These are phyloP conservation scores for Oscheius sp. DNA, from an alignment of 2,888 invertebrate genomes.

Conservation along the genomic window DNA sequence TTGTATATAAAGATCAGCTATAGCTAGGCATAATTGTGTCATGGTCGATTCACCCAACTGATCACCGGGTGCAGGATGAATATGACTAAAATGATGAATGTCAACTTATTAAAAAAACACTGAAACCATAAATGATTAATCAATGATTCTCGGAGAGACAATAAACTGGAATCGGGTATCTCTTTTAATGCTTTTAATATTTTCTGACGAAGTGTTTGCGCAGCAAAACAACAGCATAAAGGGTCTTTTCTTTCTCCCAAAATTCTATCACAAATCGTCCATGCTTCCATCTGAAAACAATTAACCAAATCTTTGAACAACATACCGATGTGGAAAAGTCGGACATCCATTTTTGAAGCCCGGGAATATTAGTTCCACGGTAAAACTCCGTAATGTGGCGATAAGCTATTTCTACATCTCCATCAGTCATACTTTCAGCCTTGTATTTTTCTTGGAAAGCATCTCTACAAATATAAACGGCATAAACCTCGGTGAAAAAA, in stretches of 20 bases:
- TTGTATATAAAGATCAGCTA: conserved; percentile 92
- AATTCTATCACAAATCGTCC: conserved; percentile 95
- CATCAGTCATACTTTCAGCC: conserved; percentile 14
- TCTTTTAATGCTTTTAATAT: conserved; percentile 55
- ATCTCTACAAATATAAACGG: not conserved
- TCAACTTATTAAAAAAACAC: not conserved
- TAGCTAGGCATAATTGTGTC: conserved; percentile 87
- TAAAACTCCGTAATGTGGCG: conserved; percentile 28
- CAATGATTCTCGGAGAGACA: conserved; percentile 89
- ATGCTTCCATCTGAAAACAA: conserved; percentile 86
- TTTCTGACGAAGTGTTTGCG: conserved; percentile 88
- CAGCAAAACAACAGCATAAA: conserved; percentile 85
- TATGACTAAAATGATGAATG: conserved; percentile 75
- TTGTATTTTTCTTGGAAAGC: not conserved
- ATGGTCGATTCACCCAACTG: conserved; percentile 80
- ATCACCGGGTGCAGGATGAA: conserved; percentile 48
- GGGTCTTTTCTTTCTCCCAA: conserved; percentile 83
- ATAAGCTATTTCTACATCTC: conserved; percentile 21
- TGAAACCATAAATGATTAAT: conserved; percentile 82
- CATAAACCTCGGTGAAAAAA: not conserved
- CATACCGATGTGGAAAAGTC: conserved; percentile 31
- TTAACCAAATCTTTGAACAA: not conserved
- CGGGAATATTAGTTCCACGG: conserved; percentile 16
- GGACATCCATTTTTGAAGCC: conserved; percentile 35
- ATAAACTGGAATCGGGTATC: conserved; percentile 74